Base-by-base conservation (phyloP, 2,113 vertebrate species). In the Physeter macrocephalus region DNA sequence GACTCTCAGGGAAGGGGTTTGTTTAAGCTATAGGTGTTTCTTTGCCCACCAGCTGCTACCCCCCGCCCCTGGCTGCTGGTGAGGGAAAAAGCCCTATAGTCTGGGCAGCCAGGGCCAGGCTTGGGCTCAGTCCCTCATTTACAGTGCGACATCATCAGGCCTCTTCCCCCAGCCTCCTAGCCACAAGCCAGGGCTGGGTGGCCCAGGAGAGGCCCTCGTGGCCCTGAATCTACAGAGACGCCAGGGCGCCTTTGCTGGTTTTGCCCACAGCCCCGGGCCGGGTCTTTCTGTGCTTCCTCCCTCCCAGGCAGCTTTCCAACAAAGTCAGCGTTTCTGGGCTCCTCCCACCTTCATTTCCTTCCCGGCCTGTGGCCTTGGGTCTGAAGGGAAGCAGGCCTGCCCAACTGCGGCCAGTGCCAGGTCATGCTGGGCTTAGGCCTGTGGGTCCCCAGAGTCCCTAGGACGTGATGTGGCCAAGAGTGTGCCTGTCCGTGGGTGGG, bases 301-400 rank as follows among this genome's bases (percentile, higher is more conserved):
- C 66, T 86, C n/a, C n/a, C 10, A 11, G 21, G 78, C 90, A 57
- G 72, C 23, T 83, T 95, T 83, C 39, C 77, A 82, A 93, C 62
- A 27, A 7, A 82, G 71, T 93, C 96, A 95, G 97, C 49, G 2
- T 66, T 86, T 96, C 86, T 89, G 85, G 57, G 36, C n/a, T 78
- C 86, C 92, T 36, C 83, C 89, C 87, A 66, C 85, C 41, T 52
- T 49, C 52, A 20, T 87, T 97, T 97, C 97, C 96, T 97, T 90
- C 92, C 71, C 2, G 5, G 62, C 86, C 49, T 34, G 59, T 80
- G 92, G 96, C 96, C 93, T 95, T 87, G 92, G 75, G 66, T 80
- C 80, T 92, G 46, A 82, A 88, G 83, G 77, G 89, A 91, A 96
- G 36, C 62, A 72, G 92, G 20, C 27, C 75, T 90, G 62, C 87